Evolutionary conservation across 2,797 vertebrate genomes (phyloP).

Genomic region (Arctocebus calabarensis): DNA sequence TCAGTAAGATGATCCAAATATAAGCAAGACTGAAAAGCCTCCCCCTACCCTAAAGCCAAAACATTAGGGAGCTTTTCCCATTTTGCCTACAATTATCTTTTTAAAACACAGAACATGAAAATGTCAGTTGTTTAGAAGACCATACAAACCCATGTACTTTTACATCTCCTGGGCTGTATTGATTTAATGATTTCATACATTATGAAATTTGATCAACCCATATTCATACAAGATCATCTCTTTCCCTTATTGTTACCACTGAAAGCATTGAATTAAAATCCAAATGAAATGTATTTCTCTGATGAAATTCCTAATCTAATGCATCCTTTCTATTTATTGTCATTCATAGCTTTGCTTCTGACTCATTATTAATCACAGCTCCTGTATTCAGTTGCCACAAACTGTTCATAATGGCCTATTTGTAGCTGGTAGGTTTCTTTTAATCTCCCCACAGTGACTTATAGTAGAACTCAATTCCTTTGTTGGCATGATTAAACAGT

Average conservation of each 20-base stretch:
- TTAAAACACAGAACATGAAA: conserved; percentile 52
- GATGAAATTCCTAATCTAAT: conserved; percentile 72
- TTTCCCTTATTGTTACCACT: conserved; percentile 63
- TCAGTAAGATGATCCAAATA: conserved; percentile 52
- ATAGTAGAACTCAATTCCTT: conserved; percentile 72
- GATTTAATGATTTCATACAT: neutral
- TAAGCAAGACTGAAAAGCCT: conserved; percentile 62
- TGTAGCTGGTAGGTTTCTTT: conserved; percentile 70
- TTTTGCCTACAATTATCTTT: conserved; percentile 61
- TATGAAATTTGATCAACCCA: conserved; percentile 40
- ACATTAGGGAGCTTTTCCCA: neutral
- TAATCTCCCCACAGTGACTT: conserved; percentile 76
- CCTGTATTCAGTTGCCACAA: conserved; percentile 75
- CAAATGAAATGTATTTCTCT: conserved; percentile 75
- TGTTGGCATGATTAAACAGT: conserved; percentile 75
- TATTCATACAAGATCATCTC: conserved; percentile 41
- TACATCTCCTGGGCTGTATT: neutral
- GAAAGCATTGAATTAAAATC: conserved; percentile 66
- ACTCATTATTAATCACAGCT: conserved; percentile 86
- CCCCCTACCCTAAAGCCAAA: conserved; percentile 15
- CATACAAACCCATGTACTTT: neutral
- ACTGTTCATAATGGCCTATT: conserved; percentile 81
- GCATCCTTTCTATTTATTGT: conserved; percentile 73
- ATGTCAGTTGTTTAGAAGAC: conserved; percentile 17
- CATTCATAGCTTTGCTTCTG: conserved; percentile 79